Evolutionary conservation across 2,888 invertebrate species (phyloP).

Genomic region (Apeira syringaria): DNA sequence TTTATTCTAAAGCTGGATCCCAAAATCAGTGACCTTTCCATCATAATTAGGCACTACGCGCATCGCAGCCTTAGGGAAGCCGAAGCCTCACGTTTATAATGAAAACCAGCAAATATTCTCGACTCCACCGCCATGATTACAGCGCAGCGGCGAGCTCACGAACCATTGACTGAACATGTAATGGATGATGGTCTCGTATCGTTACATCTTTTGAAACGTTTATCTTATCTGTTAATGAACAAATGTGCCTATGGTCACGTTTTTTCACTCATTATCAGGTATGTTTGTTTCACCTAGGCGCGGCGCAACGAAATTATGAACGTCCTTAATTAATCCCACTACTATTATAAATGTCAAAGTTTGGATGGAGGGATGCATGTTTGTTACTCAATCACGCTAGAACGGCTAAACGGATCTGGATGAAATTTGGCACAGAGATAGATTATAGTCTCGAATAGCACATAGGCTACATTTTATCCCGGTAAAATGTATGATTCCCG

Average conservation of each 20-base stretch:
- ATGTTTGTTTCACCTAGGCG: no score
- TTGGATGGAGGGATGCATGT: no score
- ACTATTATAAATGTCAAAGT: no score
- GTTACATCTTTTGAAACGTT: slow-evolving; percentile 11
- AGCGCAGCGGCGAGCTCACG: neutral
- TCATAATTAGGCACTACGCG: neutral
- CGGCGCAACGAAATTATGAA: no score
- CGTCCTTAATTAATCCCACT: no score
- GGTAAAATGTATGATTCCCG: no score
- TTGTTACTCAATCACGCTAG: no score
- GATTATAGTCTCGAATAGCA: no score
- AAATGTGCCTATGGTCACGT: slow-evolving; percentile 3
- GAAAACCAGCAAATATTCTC: slow-evolving; percentile 1
- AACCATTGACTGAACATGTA: slow-evolving; percentile 8
- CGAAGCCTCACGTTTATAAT: neutral
- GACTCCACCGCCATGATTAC: neutral
- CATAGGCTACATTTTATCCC: no score
- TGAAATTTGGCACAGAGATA: no score
- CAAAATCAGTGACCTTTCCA: slow-evolving; percentile 10
- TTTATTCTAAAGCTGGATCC: slow-evolving; percentile 7
- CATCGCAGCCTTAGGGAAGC: slow-evolving; percentile 12
- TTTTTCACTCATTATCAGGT: neutral
- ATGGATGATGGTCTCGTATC: slow-evolving; percentile 6
- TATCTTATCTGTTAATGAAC: slow-evolving; percentile 7
- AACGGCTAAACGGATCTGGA: no score